A percentile compares a stretch with the other conserved stretches of the same genome.
Conservation (phyloP, 2,888 invertebrate genomes). For the Sarcophaga rosellei region DNA sequence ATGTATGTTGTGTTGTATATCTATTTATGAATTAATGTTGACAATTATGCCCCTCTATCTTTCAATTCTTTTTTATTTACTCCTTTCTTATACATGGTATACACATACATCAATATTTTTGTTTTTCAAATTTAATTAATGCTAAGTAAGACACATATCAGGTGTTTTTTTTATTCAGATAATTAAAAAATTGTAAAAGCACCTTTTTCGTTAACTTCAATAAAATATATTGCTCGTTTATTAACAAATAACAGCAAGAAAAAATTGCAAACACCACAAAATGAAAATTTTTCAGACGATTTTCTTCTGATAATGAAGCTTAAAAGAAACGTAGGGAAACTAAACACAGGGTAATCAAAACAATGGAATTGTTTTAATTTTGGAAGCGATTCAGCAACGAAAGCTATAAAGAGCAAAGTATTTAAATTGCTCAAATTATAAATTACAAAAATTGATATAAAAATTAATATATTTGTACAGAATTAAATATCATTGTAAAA, state of each 20-base stretch:
- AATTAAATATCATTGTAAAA: neutral
- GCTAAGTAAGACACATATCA: neutral
- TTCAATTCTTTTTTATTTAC: constrained; percentile 49
- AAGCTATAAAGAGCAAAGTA: no score
- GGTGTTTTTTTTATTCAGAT: neutral
- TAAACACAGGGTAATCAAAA: constrained; percentile 35
- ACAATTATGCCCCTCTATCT: constrained; percentile 15
- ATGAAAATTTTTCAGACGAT: constrained; percentile 53
- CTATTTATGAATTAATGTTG: constrained; percentile 21
- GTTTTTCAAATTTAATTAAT: constrained; percentile 18
- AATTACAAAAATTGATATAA: no score
- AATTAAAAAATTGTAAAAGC: neutral
- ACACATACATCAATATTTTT: constrained; percentile 38
- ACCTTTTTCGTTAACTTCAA: constrained; percentile 36
- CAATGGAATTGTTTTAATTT: neutral
- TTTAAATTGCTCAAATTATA: no score
- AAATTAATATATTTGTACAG: neutral
- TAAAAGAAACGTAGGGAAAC: neutral
- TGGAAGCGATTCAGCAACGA: no score
- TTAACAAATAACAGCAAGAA: constrained; percentile 24
- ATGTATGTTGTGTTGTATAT: constrained; percentile 22
- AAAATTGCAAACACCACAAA: constrained; percentile 35
- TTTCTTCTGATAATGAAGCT: constrained; percentile 32
- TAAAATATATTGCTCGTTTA: constrained; percentile 27
- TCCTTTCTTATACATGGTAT: constrained; percentile 19